Conservation (phyloP, 2,113 vertebrate species). For the Nycticebus coucang region DNA sequence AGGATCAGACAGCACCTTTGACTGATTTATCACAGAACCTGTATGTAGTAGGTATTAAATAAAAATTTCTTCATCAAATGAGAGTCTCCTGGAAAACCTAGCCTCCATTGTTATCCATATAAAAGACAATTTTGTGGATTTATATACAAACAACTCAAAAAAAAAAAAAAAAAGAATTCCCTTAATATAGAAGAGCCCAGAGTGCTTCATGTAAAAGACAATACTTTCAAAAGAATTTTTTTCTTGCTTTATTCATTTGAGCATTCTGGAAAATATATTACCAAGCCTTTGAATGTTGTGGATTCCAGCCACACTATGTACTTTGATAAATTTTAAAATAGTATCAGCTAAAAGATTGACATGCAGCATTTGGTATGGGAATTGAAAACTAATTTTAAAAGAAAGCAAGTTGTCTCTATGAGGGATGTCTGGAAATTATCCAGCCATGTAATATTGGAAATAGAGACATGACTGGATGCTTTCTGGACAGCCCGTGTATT, state of each 20-base stretch:
- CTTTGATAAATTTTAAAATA: conserved; percentile 67
- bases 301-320: conserved; percentile 29
- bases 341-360: conserved; percentile 41
- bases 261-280: conserved; percentile 41
- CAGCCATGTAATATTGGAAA: no score
- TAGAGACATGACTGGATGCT: no score
- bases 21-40: background rate
- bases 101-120: background rate
- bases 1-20: background rate
- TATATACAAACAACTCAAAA: background rate
- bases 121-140: background rate
- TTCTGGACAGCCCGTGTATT: background rate
- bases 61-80: background rate
- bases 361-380: conserved; percentile 53
- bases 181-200: background rate
- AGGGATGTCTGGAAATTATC: no score
- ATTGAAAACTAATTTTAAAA: conserved; percentile 62
- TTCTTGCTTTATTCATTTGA: background rate
- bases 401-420: conserved; percentile 49
- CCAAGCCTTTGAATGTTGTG: conserved; percentile 44
- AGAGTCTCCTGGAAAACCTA: background rate
- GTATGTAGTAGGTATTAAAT: background rate
- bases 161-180: no score
- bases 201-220: background rate
- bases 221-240: background rate